Percentiles rank a stretch among this genome's conserved stretches.
These are phyloP conservation scores for Drosophila nikananu DNA, from an alignment of 1,140 invertebrate species.

Conservation along the genomic window DNA sequence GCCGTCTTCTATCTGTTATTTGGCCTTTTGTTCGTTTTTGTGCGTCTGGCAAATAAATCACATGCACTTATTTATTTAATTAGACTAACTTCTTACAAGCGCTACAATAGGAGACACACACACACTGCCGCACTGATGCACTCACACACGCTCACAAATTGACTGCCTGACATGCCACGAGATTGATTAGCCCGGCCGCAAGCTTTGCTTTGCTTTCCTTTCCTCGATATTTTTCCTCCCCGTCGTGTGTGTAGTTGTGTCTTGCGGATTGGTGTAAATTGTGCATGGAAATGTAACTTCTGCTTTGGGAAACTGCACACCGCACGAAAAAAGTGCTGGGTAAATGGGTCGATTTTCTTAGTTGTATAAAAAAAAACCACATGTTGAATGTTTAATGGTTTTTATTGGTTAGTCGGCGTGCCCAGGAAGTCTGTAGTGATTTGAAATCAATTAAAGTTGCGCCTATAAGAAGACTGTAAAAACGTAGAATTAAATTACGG, in stretches of 20 bases:
- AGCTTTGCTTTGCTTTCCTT: conserved; percentile 57
- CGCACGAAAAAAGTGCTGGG: not conserved
- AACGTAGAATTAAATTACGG: not conserved
- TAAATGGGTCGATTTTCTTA: not conserved
- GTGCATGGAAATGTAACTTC: conserved; percentile 83
- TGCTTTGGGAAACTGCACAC: conserved; percentile 46
- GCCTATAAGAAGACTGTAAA: not conserved
- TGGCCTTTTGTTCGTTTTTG: conserved; percentile 25
- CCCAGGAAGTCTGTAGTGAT: no score
- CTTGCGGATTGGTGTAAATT: conserved; percentile 81
- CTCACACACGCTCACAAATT: conserved; percentile 69
- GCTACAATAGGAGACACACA: conserved; percentile 70
- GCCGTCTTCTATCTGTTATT: conserved; percentile 54
- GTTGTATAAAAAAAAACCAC: not conserved
- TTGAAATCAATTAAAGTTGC: not conserved
- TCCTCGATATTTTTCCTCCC: conserved; percentile 4
- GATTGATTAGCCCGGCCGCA: conserved; percentile 79
- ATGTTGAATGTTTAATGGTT: not conserved
- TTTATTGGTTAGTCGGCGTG: not conserved
- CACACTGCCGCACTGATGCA: conserved; percentile 25
- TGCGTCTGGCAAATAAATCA: conserved; percentile 76
- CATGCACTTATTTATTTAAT: conserved; percentile 84
- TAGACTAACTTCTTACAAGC: conserved; percentile 83
- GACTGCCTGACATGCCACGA: conserved; percentile 81
- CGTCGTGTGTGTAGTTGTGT: conserved; percentile 27